A percentile compares a stretch with the other conserved stretches of the same genome.
Evolutionary conservation across 2,113 vertebrate species (phyloP).

Genomic region (Trichomycterus rosablanca): DNA sequence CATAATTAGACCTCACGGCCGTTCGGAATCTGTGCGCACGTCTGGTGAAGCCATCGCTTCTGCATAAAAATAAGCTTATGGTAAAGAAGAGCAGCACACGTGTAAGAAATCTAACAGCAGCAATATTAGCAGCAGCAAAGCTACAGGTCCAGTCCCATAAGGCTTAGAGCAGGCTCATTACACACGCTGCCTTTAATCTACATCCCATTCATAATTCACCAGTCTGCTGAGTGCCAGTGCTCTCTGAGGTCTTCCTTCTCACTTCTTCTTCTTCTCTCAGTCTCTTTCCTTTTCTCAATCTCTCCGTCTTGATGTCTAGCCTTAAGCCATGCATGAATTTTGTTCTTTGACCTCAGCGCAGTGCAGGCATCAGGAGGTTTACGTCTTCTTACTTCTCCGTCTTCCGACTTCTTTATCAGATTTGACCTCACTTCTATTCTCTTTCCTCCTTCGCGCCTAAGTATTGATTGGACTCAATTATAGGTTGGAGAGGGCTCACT

Average conservation of each 20-base stretch:
- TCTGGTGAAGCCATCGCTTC: background rate
- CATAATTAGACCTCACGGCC: too few relatives aligned
- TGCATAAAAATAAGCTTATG: conserved; percentile 26
- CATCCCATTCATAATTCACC: conserved; percentile 44
- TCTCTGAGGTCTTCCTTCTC: conserved; percentile 23
- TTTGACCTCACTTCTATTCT: conserved; percentile 31
- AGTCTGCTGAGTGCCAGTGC: conserved; percentile 36
- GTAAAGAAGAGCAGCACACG: background rate
- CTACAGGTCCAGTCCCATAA: conserved; percentile 23
- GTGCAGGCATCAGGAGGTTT: conserved; percentile 14
- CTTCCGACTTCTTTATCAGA: conserved; percentile 27
- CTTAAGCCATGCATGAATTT: conserved; percentile 45
- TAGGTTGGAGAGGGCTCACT: conserved; percentile 7
- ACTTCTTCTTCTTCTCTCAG: conserved; percentile 14
- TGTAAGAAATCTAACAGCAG: background rate
- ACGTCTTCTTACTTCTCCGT: too few relatives aligned
- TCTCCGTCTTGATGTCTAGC: conserved; percentile 26
- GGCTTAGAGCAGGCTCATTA: conserved; percentile 36
- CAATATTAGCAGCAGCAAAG: conserved; percentile 1
- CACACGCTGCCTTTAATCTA: conserved; percentile 37
- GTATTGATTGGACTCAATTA: conserved; percentile 34
- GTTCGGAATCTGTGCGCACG: too few relatives aligned
- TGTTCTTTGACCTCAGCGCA: conserved; percentile 39
- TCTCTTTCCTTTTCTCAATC: conserved; percentile 2
- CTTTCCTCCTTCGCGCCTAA: background rate